Base-by-base conservation (phyloP, 2,113 vertebrate genomes). In the Grantiella picta region DNA sequence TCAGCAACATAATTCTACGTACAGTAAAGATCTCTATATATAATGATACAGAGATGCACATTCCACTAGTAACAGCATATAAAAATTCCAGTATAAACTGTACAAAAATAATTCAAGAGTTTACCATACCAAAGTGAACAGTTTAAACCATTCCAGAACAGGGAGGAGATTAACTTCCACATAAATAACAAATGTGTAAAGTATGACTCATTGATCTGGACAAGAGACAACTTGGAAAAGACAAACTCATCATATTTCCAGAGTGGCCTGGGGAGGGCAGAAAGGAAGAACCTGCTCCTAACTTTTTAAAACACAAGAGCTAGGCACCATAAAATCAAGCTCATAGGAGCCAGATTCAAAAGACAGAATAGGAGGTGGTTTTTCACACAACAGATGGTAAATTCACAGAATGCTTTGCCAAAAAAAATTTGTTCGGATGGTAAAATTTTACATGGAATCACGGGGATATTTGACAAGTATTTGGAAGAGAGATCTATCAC, bases 381-480 rank as follows among this genome's bases (percentile, higher is more conserved):
- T 89, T 84, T 96, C 90, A 82, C 92, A 96, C 66, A 90, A 71
- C 94, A 96, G 92, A 96, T 96, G 94, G 88, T 13, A 69, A n/a
- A 76, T 47, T 93, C 0, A 10, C 60, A 87, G 47, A 87, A 65
- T 50, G 42, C 45, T 79, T 45, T 61, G 85, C 78, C 56, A 94
- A 90, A 94, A 50, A 83, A 81, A 40, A 29, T n/a, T 28, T 0
- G 7, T 56, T 42, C 49, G 25, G 23, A 85, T 80, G 70, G 28
- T 56, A 56, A 93, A 76, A 94, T 80, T 65, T 76, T 77, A 42
- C 29, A 65, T 7, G 28, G 11, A n/a, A 50, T 82, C 3, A 33
- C 71, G 23, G 7, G 11, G 18, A 42, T 77, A 65, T 65, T 45
- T 82, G n/a, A 64, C 69, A 91, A 94, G 57, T 35, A 70, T 50